phyloP scores from a whole-genome alignment of 2,888 invertebrate genomes.

The Apomyelois bistriatella region DNA sequence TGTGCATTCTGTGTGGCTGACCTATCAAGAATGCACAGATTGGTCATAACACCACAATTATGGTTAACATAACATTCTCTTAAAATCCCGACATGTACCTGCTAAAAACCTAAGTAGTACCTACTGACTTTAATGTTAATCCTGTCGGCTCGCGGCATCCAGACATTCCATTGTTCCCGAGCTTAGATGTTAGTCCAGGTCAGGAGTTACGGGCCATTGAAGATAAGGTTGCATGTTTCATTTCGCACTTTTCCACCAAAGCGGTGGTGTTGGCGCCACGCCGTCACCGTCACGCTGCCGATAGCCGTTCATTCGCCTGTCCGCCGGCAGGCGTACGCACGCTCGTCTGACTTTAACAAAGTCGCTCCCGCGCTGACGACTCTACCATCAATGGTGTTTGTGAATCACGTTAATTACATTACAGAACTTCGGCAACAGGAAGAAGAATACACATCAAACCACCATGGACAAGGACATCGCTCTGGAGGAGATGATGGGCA shows the following conservation, averaged over 20 bases:
- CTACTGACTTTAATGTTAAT: too few species aligned
- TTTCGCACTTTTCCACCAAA: constrained; percentile 63
- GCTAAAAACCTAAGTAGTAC: too few species aligned
- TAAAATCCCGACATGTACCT: too few species aligned
- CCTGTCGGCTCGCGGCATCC: too few species aligned
- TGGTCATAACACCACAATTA: too few species aligned
- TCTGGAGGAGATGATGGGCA: constrained; percentile 83
- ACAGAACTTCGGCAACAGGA: constrained; percentile 41
- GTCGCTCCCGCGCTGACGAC: constrained; percentile 41
- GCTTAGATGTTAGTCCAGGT: constrained; percentile 18
- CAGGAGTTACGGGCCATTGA: constrained; percentile 44
- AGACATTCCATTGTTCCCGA: too few species aligned
- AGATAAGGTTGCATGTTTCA: constrained; percentile 63
- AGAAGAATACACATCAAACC: constrained; percentile 22
- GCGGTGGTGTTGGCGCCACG: constrained; percentile 37
- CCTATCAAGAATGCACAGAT: too few species aligned
- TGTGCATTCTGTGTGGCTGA: too few species aligned
- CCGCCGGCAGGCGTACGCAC: constrained; percentile 60
- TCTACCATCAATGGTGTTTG: constrained; percentile 61
- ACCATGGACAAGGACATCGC: constrained; percentile 83
- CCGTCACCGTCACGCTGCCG: constrained; percentile 32
- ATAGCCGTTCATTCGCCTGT: constrained; percentile 64
- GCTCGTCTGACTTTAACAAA: constrained; percentile 43
- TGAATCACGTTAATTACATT: constrained; percentile 41
- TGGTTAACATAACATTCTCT: too few species aligned